These are phyloP conservation scores for Auanema freiburgensis DNA, from an alignment of 2,888 invertebrate genomes.

Conservation along the genomic window DNA sequence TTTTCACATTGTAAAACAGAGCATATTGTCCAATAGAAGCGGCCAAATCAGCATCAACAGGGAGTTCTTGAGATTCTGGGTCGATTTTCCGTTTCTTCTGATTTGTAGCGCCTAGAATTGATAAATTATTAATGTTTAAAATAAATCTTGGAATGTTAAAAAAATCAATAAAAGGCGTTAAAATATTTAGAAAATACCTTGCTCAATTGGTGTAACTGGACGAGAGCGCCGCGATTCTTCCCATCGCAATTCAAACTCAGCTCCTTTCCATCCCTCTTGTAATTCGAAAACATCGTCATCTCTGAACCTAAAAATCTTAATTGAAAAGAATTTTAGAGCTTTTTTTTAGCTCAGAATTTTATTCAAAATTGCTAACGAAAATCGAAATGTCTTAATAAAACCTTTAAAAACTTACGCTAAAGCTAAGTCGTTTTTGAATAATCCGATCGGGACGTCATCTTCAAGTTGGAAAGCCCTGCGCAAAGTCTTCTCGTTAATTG, in stretches of 20 bases:
- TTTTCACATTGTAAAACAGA: slow-evolving; percentile 18
- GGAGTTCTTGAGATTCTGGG: too few species aligned
- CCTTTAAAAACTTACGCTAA: slow-evolving; percentile 29
- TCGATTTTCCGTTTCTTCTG: too few species aligned
- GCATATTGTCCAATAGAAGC: slow-evolving; percentile 19
- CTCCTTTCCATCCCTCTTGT: slow-evolving; percentile 28
- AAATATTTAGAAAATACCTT: slow-evolving; percentile 10
- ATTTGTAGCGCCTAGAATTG: too few species aligned
- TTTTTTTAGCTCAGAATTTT: slow-evolving; percentile 34
- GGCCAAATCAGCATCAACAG: slow-evolving; percentile 20
- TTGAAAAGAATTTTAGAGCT: slow-evolving; percentile 33
- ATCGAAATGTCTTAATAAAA: slow-evolving; percentile 29
- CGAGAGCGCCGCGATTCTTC: slow-evolving; percentile 28
- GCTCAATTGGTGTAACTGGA: slow-evolving; percentile 13
- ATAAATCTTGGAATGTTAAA: slow-evolving; percentile 27
- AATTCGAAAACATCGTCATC: slow-evolving; percentile 25
- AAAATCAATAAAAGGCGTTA: slow-evolving; percentile 23
- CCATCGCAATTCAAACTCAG: slow-evolving; percentile 31
- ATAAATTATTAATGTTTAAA: slow-evolving; percentile 26
- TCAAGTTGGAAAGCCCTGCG: slow-evolving; percentile 27
- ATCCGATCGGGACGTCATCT: slow-evolving; percentile 29
- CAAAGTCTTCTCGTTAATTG: slow-evolving; percentile 22
- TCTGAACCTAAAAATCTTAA: slow-evolving; percentile 24
- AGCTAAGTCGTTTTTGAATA: slow-evolving; percentile 25
- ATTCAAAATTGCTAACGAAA: slow-evolving; percentile 36